Conservation (phyloP, 1,140 invertebrate species). For the Drosophila saltans region DNA sequence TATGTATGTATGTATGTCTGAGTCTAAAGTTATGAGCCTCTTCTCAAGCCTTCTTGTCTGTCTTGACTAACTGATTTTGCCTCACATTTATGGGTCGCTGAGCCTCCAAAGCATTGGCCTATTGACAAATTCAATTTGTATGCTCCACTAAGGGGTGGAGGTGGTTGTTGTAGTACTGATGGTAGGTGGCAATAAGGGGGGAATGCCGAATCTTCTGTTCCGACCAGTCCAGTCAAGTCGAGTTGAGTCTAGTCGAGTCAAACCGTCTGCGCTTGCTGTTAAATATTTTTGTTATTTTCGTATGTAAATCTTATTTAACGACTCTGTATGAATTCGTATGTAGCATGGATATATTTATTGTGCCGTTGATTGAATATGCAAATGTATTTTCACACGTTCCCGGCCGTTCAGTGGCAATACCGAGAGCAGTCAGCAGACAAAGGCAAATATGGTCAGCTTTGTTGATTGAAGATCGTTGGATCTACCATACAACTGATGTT, state of each 20-base stretch:
- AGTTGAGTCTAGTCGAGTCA: slow-evolving; percentile 17
- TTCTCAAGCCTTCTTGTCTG: slow-evolving; percentile 21
- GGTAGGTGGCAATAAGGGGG: neutral
- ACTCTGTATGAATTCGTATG: slow-evolving; percentile 79
- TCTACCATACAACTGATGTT: neutral
- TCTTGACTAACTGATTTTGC: slow-evolving; percentile 29
- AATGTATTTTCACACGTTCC: slow-evolving; percentile 79
- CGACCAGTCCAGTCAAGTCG: neutral
- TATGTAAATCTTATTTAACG: slow-evolving; percentile 81
- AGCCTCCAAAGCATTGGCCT: slow-evolving; percentile 51
- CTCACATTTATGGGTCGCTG: slow-evolving; percentile 64
- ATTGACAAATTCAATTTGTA: slow-evolving; percentile 79
- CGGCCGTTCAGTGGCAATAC: slow-evolving; percentile 5
- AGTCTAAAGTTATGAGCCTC: slow-evolving; percentile 11
- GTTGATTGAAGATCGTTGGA: slow-evolving; percentile 10
- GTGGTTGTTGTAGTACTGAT: neutral
- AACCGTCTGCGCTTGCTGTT: slow-evolving; percentile 48
- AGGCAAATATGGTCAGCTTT: slow-evolving; percentile 34
- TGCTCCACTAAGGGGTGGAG: slow-evolving; percentile 2
- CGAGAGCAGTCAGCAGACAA: slow-evolving; percentile 49
- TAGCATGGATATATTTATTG: slow-evolving; percentile 74
- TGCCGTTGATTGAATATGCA: slow-evolving; percentile 80
- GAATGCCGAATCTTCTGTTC: slow-evolving; percentile 10
- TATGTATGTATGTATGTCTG: slow-evolving; percentile 38
- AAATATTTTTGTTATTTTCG: slow-evolving; percentile 73